phyloP scores from a whole-genome alignment of 2,888 invertebrate genomes.

The Entomobrya multifasciata region DNA sequence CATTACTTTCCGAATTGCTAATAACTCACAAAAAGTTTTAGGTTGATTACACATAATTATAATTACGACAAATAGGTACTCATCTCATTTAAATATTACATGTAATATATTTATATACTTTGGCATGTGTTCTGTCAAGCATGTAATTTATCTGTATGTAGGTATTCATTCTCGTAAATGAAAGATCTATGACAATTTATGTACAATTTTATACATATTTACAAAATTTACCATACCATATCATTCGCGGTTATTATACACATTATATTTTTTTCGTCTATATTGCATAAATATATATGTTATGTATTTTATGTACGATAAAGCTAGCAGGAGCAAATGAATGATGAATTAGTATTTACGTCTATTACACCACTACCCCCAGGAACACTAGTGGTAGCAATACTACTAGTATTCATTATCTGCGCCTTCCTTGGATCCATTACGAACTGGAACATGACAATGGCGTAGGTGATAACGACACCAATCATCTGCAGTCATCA shows the following conservation, averaged over 20 bases:
- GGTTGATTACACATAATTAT: neutral
- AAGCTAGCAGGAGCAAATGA: slow-evolving; percentile 31
- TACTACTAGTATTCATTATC: slow-evolving; percentile 16
- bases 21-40: neutral
- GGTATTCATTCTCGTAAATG: no score
- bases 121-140: no score
- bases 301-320: no score
- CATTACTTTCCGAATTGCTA: slow-evolving; percentile 1
- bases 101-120: neutral
- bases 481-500: slow-evolving; percentile 49
- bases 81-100: neutral
- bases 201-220: no score
- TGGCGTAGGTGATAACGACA: slow-evolving; percentile 53
- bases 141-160: no score
- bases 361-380: neutral
- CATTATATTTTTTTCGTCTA: no score
- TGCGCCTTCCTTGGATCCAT: slow-evolving; percentile 45
- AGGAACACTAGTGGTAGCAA: no score
- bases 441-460: slow-evolving; percentile 65
- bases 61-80: slow-evolving; percentile 2
- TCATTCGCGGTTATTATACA: no score
- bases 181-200: no score
- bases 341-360: neutral
- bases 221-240: no score
- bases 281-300: no score